Percentiles rank a stretch among this genome's conserved stretches.
These are phyloP conservation scores for Daboia siamensis DNA, from an alignment of 2,113 vertebrate genomes.

Conservation along the genomic window DNA sequence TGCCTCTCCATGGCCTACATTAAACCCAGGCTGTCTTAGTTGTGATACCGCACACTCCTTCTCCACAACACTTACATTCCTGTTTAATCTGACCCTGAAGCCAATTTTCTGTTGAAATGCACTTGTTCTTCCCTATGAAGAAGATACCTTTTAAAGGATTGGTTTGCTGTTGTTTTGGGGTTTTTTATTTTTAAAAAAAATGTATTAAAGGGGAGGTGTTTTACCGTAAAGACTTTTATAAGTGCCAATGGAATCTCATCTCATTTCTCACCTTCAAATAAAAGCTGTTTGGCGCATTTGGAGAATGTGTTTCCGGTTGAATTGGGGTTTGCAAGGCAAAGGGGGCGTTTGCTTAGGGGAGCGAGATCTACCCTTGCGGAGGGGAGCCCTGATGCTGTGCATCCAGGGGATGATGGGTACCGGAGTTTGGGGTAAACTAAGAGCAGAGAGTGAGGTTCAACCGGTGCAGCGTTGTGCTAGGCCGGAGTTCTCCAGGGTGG, in stretches of 20 bases:
- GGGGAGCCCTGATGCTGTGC: background rate
- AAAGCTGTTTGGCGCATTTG: slow-evolving; percentile 38
- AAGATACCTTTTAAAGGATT: background rate
- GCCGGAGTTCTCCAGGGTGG: background rate
- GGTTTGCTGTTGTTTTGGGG: background rate
- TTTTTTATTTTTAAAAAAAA: slow-evolving; percentile 38
- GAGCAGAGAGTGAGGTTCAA: background rate
- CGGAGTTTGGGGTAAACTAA: background rate
- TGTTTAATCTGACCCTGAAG: background rate
- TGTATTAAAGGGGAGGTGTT: slow-evolving; percentile 38
- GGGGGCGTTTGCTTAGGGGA: background rate
- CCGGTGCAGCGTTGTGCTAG: no score
- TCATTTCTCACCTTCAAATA: slow-evolving; percentile 47
- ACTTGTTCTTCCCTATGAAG: slow-evolving; percentile 6
- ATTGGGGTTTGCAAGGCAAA: background rate
- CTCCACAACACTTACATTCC: accelerated
- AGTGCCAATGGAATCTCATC: slow-evolving; percentile 29
- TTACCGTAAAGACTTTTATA: background rate
- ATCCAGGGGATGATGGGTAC: background rate
- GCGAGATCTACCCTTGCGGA: background rate
- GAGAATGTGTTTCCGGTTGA: background rate
- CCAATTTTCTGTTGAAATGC: background rate
- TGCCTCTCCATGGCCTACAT: background rate
- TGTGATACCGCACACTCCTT: background rate
- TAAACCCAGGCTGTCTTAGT: background rate